Base-by-base conservation (phyloP, 2,797 vertebrate species). In the Sebastes flavidus region DNA sequence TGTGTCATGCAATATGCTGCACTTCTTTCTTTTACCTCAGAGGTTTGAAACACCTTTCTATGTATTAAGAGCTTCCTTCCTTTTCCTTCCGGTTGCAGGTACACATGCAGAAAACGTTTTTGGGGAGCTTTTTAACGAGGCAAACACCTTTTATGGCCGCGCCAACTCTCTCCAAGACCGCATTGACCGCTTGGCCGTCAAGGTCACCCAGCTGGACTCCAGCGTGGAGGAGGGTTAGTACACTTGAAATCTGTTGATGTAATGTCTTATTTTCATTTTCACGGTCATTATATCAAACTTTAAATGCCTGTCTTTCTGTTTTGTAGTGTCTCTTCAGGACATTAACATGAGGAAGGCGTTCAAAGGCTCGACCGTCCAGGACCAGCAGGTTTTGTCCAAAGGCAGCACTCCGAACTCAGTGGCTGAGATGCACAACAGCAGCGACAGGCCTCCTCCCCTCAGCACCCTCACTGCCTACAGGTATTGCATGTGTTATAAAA, bases 271-370 rank as follows among this genome's bases (percentile, higher is more conserved):
- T 59, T 56, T 77, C 29, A 77, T 58, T 32, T 38, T 67, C 46
- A 16, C 12, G 0, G 1, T 6, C 36, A 36, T 80, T 42, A n/a
- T 27, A 59, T 55, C 42, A 7, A 78, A 69, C 38, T 20, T 49
- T 20, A 72, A 72, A 32, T 30, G 10, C 58, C 27, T 65, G 3
- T 78, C 46, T 78, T 72, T 12, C 42, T 81, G 61, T 68, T 65
- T 78, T 71, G 6, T 91, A 98, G 97, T 98, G n/a, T 98, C 97
- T 0, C 95, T 98, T 68, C 97, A 97, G 92, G 97, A 98, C 80
- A 97, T 98, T 85, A 97, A 98, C 93, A 96, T 97, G 96, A 93
- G 97, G 87, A 98, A 98, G 87, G 97, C 97, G 0, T 98, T 97
- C 89, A 96, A 95, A 93, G 96, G 97, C 87, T 97, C 96, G 10